Evolutionary conservation across 1,140 invertebrate genomes (phyloP).

Genomic region (Macrobrachium rosenbergii): DNA sequence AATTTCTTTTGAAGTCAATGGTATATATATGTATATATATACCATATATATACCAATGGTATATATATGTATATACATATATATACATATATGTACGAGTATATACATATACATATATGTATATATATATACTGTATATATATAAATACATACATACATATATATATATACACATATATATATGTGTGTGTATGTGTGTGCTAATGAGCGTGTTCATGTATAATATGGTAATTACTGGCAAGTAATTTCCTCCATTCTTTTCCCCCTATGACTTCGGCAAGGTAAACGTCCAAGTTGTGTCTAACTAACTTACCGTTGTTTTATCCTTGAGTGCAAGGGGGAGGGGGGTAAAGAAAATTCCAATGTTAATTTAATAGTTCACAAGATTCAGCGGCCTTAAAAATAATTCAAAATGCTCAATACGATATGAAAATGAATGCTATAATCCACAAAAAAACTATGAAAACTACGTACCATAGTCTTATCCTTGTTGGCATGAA

Average conservation of each 20-base stretch:
- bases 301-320: not conserved
- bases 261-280: not conserved
- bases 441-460: no score
- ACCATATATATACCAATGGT: not conserved
- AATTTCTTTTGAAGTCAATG: no score
- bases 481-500: no score
- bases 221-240: not conserved
- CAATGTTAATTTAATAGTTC: no score
- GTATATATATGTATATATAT: not conserved
- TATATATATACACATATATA: conserved; percentile 27
- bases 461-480: no score
- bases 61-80: not conserved
- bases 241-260: not conserved
- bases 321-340: no score
- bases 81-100: not conserved
- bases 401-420: no score
- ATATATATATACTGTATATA: not conserved
- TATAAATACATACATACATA: not conserved
- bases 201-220: not conserved
- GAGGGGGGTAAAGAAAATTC: no score
- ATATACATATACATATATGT: not conserved
- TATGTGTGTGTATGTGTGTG: conserved; percentile 23
- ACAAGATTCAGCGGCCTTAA: no score
- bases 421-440: no score
- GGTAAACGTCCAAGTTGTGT: not conserved